Percentiles rank a stretch among this genome's conserved stretches.
Evolutionary conservation across 2,113 vertebrate genomes (phyloP).

Genomic region (Istiophorus platypterus): DNA sequence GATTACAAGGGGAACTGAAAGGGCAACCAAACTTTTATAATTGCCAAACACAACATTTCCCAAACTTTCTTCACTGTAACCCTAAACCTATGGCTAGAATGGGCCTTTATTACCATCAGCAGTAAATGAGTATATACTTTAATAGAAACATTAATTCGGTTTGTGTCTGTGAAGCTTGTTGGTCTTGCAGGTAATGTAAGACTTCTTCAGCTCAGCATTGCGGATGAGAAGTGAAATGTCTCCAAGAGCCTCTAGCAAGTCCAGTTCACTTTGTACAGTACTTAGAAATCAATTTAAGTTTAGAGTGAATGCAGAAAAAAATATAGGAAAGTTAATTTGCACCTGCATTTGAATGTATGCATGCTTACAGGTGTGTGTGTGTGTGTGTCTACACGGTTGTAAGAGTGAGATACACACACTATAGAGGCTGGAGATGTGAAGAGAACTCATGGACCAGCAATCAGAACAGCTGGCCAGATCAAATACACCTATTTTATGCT

Average conservation of each 20-base stretch:
- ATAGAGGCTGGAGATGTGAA: constrained; percentile 67
- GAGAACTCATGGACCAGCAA: constrained; percentile 32
- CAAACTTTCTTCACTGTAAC: not conserved
- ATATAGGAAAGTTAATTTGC: not conserved
- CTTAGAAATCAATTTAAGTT: not conserved
- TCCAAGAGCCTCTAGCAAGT: too few species aligned
- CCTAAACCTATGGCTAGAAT: not conserved
- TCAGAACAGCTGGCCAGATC: constrained; percentile 59
- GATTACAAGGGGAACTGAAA: constrained; percentile 5
- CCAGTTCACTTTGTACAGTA: too few species aligned
- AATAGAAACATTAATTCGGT: not conserved
- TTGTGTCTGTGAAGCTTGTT: too few species aligned
- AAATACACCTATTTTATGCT: constrained; percentile 48
- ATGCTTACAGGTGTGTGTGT: not conserved
- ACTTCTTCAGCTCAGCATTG: too few species aligned
- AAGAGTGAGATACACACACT: constrained; percentile 20
- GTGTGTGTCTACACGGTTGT: not conserved
- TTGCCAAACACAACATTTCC: constrained; percentile 7
- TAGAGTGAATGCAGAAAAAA: not conserved
- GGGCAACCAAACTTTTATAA: not conserved
- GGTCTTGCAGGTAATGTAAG: too few species aligned
- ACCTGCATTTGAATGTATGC: not conserved
- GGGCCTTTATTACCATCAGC: not conserved
- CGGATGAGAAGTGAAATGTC: too few species aligned
- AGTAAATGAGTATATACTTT: not conserved